phyloP scores from a whole-genome alignment of 1,140 invertebrate genomes.

The Ectropis grisescens region DNA sequence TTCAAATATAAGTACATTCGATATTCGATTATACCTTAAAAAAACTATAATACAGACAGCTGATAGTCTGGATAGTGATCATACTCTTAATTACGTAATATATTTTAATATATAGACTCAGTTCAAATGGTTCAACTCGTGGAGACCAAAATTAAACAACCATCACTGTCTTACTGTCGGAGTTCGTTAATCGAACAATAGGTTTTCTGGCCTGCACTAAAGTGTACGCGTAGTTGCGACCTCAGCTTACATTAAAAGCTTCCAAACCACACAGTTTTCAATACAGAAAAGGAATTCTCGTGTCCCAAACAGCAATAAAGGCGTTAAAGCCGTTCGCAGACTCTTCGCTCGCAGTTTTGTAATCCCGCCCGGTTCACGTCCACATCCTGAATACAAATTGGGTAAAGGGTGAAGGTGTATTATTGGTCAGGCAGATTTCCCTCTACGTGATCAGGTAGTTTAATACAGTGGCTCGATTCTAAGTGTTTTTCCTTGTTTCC shows the following conservation, averaged over 20 bases:
- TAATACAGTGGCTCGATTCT: conserved; percentile 19
- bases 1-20: too few species aligned
- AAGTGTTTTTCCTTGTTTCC: conserved; percentile 26
- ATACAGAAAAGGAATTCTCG: neutral
- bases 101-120: too few species aligned
- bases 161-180: too few species aligned
- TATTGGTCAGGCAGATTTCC: conserved; percentile 39
- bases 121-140: too few species aligned
- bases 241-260: neutral
- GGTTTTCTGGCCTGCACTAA: too few species aligned
- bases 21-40: too few species aligned
- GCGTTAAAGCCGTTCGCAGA: conserved; percentile 27
- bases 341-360: conserved; percentile 26
- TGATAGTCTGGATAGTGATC: too few species aligned
- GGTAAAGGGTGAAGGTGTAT: conserved; percentile 30
- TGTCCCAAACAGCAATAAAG: conserved; percentile 13
- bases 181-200: too few species aligned
- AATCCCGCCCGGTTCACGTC: conserved; percentile 19
- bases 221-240: too few species aligned
- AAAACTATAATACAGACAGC: too few species aligned
- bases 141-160: too few species aligned
- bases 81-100: too few species aligned
- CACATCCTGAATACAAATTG: conserved; percentile 26
- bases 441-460: conserved; percentile 25
- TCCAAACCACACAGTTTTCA: conserved; percentile 5